Evolutionary conservation across 2,888 invertebrate genomes (phyloP).

Genomic region (Strigamia transsilvanica): DNA sequence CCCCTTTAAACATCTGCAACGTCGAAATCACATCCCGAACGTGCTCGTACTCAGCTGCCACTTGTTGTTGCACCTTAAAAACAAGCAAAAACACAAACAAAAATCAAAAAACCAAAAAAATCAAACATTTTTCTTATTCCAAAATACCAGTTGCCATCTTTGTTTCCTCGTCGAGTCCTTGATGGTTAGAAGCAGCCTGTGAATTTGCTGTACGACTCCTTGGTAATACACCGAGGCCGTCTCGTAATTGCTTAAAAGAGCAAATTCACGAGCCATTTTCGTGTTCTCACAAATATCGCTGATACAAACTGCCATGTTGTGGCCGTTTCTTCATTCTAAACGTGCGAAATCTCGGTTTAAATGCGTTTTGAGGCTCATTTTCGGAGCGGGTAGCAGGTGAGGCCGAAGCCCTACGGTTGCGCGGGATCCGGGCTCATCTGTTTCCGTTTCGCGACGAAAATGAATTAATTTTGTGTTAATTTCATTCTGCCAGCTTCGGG

Average conservation of each 20-base stretch:
- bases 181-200: conserved; percentile 80
- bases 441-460: conserved; percentile 1
- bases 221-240: conserved; percentile 93
- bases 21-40: conserved; percentile 83
- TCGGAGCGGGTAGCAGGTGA: background rate
- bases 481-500: background rate
- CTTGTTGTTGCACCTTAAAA: conserved; percentile 82
- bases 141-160: conserved; percentile 88
- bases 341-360: background rate
- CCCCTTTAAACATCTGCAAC: conserved; percentile 78
- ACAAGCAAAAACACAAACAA: background rate
- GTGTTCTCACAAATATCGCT: conserved; percentile 94
- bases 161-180: conserved; percentile 82
- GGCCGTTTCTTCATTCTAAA: background rate
- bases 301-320: conserved; percentile 81
- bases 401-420: background rate
- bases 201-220: conserved; percentile 89
- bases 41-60: conserved; percentile 88
- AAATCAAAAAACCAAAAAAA: too few relatives aligned
- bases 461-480: background rate
- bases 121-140: too few relatives aligned
- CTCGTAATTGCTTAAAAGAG: conserved; percentile 94
- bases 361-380: background rate
- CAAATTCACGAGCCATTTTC: conserved; percentile 93
- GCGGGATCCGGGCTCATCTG: background rate